These are phyloP conservation scores for Nymphicus hollandicus DNA, from an alignment of 2,113 vertebrate genomes.

Conservation along the genomic window DNA sequence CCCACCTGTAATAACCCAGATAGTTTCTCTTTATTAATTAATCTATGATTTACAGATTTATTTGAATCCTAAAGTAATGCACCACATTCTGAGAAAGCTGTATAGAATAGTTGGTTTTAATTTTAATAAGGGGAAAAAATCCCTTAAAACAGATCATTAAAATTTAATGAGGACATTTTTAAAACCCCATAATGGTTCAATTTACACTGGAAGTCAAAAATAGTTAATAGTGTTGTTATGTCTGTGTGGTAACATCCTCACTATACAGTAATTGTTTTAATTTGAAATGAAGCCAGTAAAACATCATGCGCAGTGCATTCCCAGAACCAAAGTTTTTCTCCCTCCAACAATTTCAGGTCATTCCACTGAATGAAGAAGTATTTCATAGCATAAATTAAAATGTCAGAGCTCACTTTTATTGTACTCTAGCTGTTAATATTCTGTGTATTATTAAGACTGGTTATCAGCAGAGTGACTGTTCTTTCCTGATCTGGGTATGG, in stretches of 20 bases:
- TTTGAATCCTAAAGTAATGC: neutral
- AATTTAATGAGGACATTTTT: slow-evolving; percentile 63
- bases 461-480: slow-evolving; percentile 49
- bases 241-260: slow-evolving; percentile 50
- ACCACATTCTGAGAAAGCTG: slow-evolving; percentile 7
- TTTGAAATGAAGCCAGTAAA: slow-evolving; percentile 24
- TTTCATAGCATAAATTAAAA: slow-evolving; percentile 35
- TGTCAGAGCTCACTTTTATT: slow-evolving; percentile 4
- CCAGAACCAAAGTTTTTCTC: neutral
- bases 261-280: slow-evolving; percentile 32
- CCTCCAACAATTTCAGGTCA: neutral
- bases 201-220: slow-evolving; percentile 63
- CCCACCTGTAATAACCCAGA: slow-evolving; percentile 24
- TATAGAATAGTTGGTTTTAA: neutral
- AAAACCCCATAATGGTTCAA: slow-evolving; percentile 47
- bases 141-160: slow-evolving; percentile 62
- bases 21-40: slow-evolving; percentile 40
- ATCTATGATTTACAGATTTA: slow-evolving; percentile 24
- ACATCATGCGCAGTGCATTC: neutral
- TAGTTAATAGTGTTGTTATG: slow-evolving; percentile 25
- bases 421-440: slow-evolving; percentile 10
- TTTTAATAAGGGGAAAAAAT: slow-evolving; percentile 48
- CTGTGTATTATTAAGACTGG: slow-evolving; percentile 6
- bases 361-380: slow-evolving; percentile 3
- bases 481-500: slow-evolving; percentile 21